Conservation (phyloP, 1,140 invertebrate genomes). For the Macrobrachium rosenbergii region DNA sequence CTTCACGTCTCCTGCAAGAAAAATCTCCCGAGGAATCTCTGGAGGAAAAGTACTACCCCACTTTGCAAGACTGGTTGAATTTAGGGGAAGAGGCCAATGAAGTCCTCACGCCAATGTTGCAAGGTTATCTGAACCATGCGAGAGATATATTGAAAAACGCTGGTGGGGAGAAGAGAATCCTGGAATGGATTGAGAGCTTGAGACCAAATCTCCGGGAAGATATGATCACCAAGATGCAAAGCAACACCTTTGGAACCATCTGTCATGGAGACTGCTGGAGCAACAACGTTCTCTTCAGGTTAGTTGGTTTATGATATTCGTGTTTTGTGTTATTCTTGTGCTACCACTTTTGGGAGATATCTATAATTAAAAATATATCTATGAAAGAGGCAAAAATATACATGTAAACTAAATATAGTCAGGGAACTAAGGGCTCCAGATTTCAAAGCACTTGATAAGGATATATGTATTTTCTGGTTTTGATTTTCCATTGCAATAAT, state of each 20-base stretch:
- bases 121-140: neutral
- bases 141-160: too few relatives aligned
- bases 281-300: conserved; percentile 38
- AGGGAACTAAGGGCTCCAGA: too few relatives aligned
- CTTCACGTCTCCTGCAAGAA: conserved; percentile 27
- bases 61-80: neutral
- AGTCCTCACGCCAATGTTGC: neutral
- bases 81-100: neutral
- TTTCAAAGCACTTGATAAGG: too few relatives aligned
- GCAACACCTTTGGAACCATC: neutral
- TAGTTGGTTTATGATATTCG: too few relatives aligned
- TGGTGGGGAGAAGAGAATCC: neutral
- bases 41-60: neutral
- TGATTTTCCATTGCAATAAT: too few relatives aligned
- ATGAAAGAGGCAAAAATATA: too few relatives aligned
- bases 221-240: neutral
- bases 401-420: too few relatives aligned
- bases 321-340: too few relatives aligned
- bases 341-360: too few relatives aligned
- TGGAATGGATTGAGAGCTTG: conserved; percentile 4
- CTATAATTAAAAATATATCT: too few relatives aligned
- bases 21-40: neutral
- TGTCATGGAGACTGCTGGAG: conserved; percentile 34
- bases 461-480: too few relatives aligned
- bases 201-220: neutral